These are phyloP conservation scores for Lasiurus cinereus DNA, from an alignment of 2,113 vertebrate genomes.

Conservation along the genomic window DNA sequence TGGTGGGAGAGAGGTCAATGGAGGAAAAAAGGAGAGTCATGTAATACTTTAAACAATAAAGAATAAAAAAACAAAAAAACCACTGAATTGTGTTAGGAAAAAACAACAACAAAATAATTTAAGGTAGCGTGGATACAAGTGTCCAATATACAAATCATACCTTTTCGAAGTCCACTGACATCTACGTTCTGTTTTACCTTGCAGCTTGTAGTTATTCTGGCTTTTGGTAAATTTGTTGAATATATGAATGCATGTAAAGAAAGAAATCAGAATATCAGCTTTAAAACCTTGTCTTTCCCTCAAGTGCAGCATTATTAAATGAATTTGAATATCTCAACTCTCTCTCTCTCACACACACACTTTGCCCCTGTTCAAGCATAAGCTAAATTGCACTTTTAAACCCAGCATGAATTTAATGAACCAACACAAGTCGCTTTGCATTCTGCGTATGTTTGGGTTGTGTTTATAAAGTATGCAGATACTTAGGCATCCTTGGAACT, in stretches of 20 bases:
- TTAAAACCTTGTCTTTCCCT: constrained; percentile 40
- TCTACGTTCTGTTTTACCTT: not conserved
- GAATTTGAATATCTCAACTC: constrained; percentile 62
- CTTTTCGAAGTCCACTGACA: constrained; percentile 44
- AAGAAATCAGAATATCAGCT: constrained; percentile 60
- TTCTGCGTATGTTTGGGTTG: not conserved
- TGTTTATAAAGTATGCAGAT: constrained; percentile 32
- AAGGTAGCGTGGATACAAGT: not conserved
- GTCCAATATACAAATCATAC: not conserved
- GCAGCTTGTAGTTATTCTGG: not conserved
- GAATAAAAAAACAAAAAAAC: too few species aligned
- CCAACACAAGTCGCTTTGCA: constrained; percentile 50
- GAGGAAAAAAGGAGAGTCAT: too few species aligned
- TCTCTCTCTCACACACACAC: not conserved
- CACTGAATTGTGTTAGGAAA: not conserved
- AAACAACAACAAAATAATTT: not conserved
- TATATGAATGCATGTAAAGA: constrained; percentile 48
- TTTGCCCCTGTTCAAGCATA: constrained; percentile 59
- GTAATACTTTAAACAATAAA: too few species aligned
- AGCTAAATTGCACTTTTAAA: constrained; percentile 66
- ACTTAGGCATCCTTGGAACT: not conserved
- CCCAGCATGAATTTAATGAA: constrained; percentile 69
- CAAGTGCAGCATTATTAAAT: constrained; percentile 71
- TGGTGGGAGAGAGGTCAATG: too few species aligned
- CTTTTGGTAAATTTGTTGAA: constrained; percentile 41